These are phyloP conservation scores for Cotesia vestalis DNA, from an alignment of 1,140 invertebrate genomes.

Conservation along the genomic window DNA sequence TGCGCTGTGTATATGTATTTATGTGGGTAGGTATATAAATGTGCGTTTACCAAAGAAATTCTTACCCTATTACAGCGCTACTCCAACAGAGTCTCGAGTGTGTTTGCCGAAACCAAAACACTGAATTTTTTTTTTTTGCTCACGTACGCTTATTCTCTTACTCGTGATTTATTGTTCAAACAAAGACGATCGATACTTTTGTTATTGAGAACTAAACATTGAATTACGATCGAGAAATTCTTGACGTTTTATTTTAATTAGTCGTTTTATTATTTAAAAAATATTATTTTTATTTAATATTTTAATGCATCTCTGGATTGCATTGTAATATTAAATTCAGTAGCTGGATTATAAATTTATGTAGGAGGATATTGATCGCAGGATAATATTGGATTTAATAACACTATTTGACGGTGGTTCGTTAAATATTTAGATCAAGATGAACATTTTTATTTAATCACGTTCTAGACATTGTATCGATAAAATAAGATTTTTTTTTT, in stretches of 20 bases:
- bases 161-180: neutral
- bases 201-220: neutral
- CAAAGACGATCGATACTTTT: too few relatives aligned
- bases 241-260: too few relatives aligned
- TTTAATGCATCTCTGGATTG: neutral
- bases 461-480: too few relatives aligned
- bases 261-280: too few relatives aligned
- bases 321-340: neutral
- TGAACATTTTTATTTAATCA: neutral
- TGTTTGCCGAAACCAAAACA: constrained; percentile 18
- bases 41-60: neutral
- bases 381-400: constrained; percentile 17
- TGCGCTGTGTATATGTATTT: constrained; percentile 24
- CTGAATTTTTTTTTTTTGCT: neutral
- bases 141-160: neutral
- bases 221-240: too few relatives aligned
- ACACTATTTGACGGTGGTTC: neutral
- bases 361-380: constrained; percentile 21
- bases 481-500: too few relatives aligned
- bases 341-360: constrained; percentile 15
- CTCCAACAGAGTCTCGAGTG: neutral
- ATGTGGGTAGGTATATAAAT: neutral
- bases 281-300: too few relatives aligned
- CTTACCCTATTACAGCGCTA: neutral
- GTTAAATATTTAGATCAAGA: constrained; percentile 14